Evolutionary conservation across 2,888 invertebrate genomes (phyloP), one percentile per base, ranked within the genome.

Genomic region (Minunthozetes semirufus): DNA sequence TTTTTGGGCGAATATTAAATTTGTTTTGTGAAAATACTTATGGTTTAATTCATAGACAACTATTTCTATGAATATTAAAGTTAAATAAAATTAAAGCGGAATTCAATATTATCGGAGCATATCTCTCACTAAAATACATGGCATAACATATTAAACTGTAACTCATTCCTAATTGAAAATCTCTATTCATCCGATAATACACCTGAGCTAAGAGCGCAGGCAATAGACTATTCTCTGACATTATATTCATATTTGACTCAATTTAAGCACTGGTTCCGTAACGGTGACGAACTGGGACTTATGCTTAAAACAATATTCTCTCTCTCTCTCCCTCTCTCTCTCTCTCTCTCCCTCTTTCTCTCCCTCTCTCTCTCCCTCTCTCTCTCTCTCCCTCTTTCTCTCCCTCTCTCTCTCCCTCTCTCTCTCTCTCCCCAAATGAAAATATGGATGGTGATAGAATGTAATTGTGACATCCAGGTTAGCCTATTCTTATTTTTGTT

Each of bases 21-120:
- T n/a, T n/a, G n/a, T n/a, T n/a, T n/a, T n/a, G n/a, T n/a, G n/a
- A n/a, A n/a, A n/a, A n/a, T n/a, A n/a, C n/a, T n/a, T n/a, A n/a
- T n/a, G n/a, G n/a, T n/a, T n/a, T n/a, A n/a, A n/a, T n/a, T n/a
- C n/a, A n/a, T n/a, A n/a, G n/a, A n/a, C n/a, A n/a, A n/a, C n/a
- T n/a, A n/a, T 53, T 53, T 53, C n/a, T 53, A 1, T 59, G 4
- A 25, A 59, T 22, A 6, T 3, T 13, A 59, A 27, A 59, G 29
- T 33, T 22, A 22, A 2, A 25, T 59, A 27, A 59, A 38, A n/a
- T 66, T 38, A 29, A 66, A 66, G 38, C 66, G 66, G 66, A 66
- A 66, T 66, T 66, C 66, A 66, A 66, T 66, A 66, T 66, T 66
- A 66, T 66, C 66, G 66, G 66, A 66, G 66, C 66, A n/a, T 66